These are phyloP conservation scores for Aleiodes sp. DNA, from an alignment of 1,140 invertebrate species.

Conservation along the genomic window DNA sequence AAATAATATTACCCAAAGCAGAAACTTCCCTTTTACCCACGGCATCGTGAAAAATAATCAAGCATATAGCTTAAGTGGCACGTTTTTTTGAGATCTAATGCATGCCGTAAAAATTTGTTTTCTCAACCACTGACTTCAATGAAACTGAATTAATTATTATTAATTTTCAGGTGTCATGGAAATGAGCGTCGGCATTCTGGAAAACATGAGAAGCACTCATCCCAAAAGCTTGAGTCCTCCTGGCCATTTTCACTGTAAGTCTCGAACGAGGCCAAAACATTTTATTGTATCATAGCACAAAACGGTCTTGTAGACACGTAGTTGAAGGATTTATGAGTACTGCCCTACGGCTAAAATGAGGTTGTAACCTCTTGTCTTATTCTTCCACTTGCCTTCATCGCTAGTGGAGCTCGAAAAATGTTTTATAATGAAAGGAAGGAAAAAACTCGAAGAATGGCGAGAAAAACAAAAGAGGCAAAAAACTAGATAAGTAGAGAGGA, in stretches of 20 bases:
- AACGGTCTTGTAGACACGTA: background rate
- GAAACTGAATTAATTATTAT: no score
- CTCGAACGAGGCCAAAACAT: constrained; percentile 15
- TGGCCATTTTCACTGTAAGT: constrained; percentile 66
- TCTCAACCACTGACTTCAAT: no score
- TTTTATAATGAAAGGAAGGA: background rate
- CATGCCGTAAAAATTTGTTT: no score
- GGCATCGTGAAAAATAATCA: no score
- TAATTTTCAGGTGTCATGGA: constrained; percentile 60
- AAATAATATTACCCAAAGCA: no score
- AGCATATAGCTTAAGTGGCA: no score
- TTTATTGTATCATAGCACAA: constrained; percentile 5
- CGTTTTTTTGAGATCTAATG: no score
- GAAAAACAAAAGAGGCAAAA: background rate
- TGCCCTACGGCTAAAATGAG: background rate
- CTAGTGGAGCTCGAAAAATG: background rate
- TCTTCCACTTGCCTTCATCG: background rate
- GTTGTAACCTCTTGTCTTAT: constrained; percentile 13
- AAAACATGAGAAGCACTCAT: constrained; percentile 63
- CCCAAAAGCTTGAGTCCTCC: constrained; percentile 64
- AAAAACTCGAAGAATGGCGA: no score
- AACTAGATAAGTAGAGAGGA: no score
- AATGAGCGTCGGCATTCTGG: constrained; percentile 61
- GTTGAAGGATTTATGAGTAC: constrained; percentile 7
- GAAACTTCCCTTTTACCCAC: no score